These are phyloP conservation scores for Rhinatrema bivittatum DNA, from an alignment of 2,797 vertebrate species.

Conservation along the genomic window DNA sequence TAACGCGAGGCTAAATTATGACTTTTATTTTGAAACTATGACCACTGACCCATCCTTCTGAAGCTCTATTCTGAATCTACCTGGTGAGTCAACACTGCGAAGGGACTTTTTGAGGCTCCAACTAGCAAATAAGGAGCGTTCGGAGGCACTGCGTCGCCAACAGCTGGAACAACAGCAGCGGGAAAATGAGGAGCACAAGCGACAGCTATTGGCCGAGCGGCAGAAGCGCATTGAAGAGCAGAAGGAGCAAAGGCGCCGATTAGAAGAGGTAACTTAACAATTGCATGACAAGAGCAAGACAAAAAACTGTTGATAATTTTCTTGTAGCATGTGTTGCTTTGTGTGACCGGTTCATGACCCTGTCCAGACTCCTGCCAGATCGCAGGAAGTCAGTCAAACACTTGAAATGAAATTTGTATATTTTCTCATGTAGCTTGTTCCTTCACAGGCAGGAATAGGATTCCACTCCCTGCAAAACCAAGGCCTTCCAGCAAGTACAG, in stretches of 20 bases:
- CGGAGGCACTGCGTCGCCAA: conserved; percentile 85
- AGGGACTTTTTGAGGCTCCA: conserved; percentile 94
- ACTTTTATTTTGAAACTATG: no score
- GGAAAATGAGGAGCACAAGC: conserved; percentile 92
- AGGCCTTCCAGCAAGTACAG: no score
- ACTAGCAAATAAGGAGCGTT: conserved; percentile 94
- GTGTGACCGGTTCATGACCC: no score
- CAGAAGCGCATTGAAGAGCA: conserved; percentile 98
- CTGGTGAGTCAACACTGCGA: conserved; percentile 87
- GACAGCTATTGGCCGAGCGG: conserved; percentile 88
- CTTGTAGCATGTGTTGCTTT: not conserved
- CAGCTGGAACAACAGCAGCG: conserved; percentile 95
- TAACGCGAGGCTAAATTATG: no score
- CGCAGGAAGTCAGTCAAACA: no score
- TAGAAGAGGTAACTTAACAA: conserved; percentile 78
- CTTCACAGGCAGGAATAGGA: no score
- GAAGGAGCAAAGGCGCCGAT: conserved; percentile 86
- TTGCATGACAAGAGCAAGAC: accelerated
- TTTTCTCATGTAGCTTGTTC: no score
- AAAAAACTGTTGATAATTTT: accelerated
- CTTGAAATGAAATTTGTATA: no score
- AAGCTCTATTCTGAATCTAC: conserved; percentile 96
- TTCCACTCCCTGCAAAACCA: no score
- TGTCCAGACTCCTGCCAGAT: no score
- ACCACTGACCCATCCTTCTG: no score